Percentiles rank a stretch among this genome's conserved stretches.
These are phyloP conservation scores for Caradrina kadenii DNA, from an alignment of 2,888 invertebrate genomes.

Conservation along the genomic window DNA sequence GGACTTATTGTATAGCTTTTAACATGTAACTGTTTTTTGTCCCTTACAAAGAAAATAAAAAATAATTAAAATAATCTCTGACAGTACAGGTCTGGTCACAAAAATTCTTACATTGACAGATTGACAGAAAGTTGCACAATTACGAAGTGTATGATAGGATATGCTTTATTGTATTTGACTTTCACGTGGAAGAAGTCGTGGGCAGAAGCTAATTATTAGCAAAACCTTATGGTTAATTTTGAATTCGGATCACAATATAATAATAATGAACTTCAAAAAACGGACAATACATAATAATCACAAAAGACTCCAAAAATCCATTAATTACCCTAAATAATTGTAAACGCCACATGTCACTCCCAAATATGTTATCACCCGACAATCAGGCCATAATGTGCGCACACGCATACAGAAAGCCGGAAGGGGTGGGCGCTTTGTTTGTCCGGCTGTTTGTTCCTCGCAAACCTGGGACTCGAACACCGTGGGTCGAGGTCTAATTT, in stretches of 20 bases:
- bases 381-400: slow-evolving; percentile 49
- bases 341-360: slow-evolving; percentile 33
- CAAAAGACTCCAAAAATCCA: slow-evolving; percentile 11
- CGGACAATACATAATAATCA: neutral
- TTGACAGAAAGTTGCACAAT: too few relatives aligned
- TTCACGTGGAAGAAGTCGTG: too few relatives aligned
- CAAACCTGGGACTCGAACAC: slow-evolving; percentile 49
- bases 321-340: slow-evolving; percentile 49
- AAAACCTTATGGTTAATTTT: too few relatives aligned
- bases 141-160: too few relatives aligned
- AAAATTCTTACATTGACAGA: too few relatives aligned
- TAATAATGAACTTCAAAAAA: neutral
- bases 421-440: slow-evolving; percentile 67
- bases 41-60: too few relatives aligned
- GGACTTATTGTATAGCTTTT: too few relatives aligned
- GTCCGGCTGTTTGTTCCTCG: slow-evolving; percentile 65
- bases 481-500: slow-evolving; percentile 57
- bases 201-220: too few relatives aligned
- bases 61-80: too few relatives aligned
- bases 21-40: too few relatives aligned
- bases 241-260: neutral
- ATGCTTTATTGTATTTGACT: too few relatives aligned
- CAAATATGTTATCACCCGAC: slow-evolving; percentile 55
- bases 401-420: slow-evolving; percentile 58
- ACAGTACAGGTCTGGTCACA: too few relatives aligned